Evolutionary conservation across 2,113 vertebrate species (phyloP).

Genomic region (Phaethornis superciliosus): DNA sequence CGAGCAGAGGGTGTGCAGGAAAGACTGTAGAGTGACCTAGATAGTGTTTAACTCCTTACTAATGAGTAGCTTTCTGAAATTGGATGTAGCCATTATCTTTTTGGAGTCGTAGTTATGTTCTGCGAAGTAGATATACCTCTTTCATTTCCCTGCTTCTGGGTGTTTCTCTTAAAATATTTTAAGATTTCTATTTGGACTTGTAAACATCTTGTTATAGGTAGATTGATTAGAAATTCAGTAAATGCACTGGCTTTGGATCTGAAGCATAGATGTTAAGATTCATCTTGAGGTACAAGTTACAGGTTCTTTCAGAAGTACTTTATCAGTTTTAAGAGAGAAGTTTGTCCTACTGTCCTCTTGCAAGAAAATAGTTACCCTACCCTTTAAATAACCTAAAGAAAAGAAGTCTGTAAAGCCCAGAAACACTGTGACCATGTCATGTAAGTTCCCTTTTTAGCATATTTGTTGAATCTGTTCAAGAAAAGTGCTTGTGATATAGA

Average conservation of each 20-base stretch:
- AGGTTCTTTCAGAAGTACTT: not conserved
- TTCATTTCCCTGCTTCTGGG: not conserved
- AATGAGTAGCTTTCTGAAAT: not conserved
- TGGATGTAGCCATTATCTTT: not conserved
- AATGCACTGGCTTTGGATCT: not conserved
- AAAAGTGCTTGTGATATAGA: not conserved
- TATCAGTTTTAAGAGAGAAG: not conserved
- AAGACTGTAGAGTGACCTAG: conserved; percentile 57
- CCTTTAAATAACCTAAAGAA: not conserved
- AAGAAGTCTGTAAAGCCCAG: not conserved
- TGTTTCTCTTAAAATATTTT: not conserved
- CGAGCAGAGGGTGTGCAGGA: conserved; percentile 40
- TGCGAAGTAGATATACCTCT: not conserved
- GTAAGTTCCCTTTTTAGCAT: not conserved
- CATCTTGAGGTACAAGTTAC: not conserved
- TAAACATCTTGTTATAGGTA: not conserved
- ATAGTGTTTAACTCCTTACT: conserved; percentile 45
- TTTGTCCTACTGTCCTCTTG: not conserved
- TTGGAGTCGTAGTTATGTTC: not conserved
- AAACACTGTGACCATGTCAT: not conserved
- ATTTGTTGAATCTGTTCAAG: not conserved
- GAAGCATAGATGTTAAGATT: not conserved
- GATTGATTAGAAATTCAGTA: not conserved
- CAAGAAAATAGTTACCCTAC: not conserved
- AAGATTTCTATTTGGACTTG: not conserved